Conservation (phyloP, 23 tunicate genomes). For the Aplidium turbinatum region DNA sequence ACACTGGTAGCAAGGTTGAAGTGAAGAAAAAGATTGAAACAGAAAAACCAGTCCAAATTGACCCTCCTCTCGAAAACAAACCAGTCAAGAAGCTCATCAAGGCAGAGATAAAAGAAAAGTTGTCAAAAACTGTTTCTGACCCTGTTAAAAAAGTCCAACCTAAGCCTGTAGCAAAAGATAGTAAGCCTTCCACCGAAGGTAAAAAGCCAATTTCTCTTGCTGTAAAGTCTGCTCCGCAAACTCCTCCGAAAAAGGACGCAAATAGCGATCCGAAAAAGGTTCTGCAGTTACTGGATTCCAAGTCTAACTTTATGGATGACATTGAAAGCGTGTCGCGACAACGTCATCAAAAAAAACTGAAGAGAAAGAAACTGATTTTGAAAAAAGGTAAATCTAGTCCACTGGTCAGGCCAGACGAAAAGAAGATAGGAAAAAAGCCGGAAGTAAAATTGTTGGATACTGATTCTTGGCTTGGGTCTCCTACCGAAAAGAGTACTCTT, state of each 20-base stretch:
- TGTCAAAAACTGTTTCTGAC: conserved; percentile 32
- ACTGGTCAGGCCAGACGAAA: conserved; percentile 34
- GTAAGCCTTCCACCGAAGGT: background rate
- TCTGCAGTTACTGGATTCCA: conserved; percentile 32
- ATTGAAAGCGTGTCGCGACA: conserved; percentile 57
- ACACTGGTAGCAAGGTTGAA: conserved; percentile 4
- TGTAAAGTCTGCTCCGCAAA: background rate
- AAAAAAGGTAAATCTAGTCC: conserved; percentile 14
- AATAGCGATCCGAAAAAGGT: conserved; percentile 51
- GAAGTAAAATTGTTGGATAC: conserved; percentile 35
- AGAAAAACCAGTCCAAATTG: background rate
- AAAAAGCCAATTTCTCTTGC: background rate
- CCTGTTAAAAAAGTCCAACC: conserved; percentile 38
- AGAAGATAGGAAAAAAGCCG: conserved; percentile 23
- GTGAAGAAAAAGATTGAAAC: background rate
- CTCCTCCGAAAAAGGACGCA: conserved; percentile 39
- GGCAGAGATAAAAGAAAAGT: conserved; percentile 35
- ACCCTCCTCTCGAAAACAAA: conserved; percentile 11
- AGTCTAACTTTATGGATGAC: conserved; percentile 50
- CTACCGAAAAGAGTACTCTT: background rate
- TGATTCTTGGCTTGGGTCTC: conserved; percentile 41
- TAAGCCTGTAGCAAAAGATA: conserved; percentile 4
- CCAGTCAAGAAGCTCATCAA: conserved; percentile 6
- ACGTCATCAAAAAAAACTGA: conserved; percentile 26
- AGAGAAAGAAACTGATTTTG: conserved; percentile 37